Percentiles rank a stretch among this genome's conserved stretches.
phyloP scores from a whole-genome alignment of 2,888 invertebrate species.

The Amitus sp. region DNA sequence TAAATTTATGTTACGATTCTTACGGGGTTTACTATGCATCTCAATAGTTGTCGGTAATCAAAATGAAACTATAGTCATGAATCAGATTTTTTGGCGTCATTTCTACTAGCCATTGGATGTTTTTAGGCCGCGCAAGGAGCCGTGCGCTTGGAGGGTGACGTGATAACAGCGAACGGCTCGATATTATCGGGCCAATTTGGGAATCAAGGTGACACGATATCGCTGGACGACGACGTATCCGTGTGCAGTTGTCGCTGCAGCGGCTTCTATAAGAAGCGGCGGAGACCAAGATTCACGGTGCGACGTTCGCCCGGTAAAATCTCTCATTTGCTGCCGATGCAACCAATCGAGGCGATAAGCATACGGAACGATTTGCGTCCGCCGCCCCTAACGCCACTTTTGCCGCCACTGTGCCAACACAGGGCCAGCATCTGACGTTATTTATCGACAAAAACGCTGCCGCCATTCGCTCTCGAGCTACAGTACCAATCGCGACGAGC shows the following conservation, averaged over 20 bases:
- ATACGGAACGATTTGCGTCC: constrained; percentile 50
- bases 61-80: too few species aligned
- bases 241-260: constrained; percentile 67
- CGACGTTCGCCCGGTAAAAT: constrained; percentile 69
- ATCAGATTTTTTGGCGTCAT: not conserved
- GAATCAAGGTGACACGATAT: constrained; percentile 64
- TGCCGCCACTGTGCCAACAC: constrained; percentile 61
- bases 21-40: constrained; percentile 11
- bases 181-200: constrained; percentile 78
- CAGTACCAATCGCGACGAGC: constrained; percentile 50
- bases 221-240: constrained; percentile 63
- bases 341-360: constrained; percentile 58
- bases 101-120: not conserved
- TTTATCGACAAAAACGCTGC: constrained; percentile 43
- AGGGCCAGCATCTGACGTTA: constrained; percentile 63
- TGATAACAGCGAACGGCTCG: constrained; percentile 93
- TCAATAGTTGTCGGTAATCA: not conserved
- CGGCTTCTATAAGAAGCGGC: constrained; percentile 62
- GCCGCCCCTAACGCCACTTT: constrained; percentile 56
- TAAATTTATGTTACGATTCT: too few species aligned
- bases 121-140: constrained; percentile 91
- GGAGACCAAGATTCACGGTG: constrained; percentile 67
- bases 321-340: constrained; percentile 67
- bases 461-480: constrained; percentile 39
- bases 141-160: constrained; percentile 95